These are phyloP conservation scores for Gryllus bimaculatus DNA, from an alignment of 1,140 invertebrate genomes.

Conservation along the genomic window DNA sequence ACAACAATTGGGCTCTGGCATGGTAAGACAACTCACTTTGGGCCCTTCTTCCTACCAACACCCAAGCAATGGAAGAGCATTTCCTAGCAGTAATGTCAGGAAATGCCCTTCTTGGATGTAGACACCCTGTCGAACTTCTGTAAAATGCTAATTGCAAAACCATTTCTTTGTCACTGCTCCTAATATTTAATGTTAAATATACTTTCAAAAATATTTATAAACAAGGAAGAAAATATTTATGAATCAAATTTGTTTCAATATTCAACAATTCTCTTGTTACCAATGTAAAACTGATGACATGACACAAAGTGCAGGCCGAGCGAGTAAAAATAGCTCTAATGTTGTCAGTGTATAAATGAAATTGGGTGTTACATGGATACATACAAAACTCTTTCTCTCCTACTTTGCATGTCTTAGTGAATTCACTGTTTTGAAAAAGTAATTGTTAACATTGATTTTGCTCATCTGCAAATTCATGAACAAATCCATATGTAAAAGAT, in stretches of 20 bases:
- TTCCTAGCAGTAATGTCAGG: conserved; percentile 65
- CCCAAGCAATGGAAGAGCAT: conserved; percentile 50
- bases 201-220: too few relatives aligned
- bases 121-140: background rate
- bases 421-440: background rate
- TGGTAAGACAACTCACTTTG: conserved; percentile 70
- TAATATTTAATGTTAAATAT: too few relatives aligned
- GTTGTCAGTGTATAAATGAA: background rate
- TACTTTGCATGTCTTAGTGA: background rate
- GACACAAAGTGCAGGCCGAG: background rate
- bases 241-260: too few relatives aligned
- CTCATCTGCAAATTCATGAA: background rate
- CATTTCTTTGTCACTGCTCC: background rate
- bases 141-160: background rate
- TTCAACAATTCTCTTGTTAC: background rate
- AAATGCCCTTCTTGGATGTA: conserved; percentile 49
- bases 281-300: background rate
- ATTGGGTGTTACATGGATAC: background rate
- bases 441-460: background rate
- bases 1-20: conserved; percentile 74
- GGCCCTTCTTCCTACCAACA: conserved; percentile 47
- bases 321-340: background rate
- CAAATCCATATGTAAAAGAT: too few relatives aligned
- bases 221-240: too few relatives aligned
- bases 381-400: background rate